Evolutionary conservation across 2,113 vertebrate genomes (phyloP).

Genomic region (Onychostoma macrolepis): DNA sequence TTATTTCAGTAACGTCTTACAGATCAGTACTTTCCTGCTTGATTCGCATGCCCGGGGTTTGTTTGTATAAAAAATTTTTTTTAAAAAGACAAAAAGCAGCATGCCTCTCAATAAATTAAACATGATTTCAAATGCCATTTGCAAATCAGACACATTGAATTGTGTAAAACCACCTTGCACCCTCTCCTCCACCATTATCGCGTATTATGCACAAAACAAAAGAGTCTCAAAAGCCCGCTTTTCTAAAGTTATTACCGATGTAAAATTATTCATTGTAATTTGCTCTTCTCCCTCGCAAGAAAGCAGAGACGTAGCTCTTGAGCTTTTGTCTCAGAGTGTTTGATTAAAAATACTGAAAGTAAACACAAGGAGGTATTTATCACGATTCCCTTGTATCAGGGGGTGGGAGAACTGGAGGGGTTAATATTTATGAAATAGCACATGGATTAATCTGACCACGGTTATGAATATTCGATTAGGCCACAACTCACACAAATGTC

Average conservation of each 20-base stretch:
- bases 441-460: constrained; percentile 54
- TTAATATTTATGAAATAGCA: constrained; percentile 52
- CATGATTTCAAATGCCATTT: constrained; percentile 44
- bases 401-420: not conserved
- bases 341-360: constrained; percentile 34
- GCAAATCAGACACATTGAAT: constrained; percentile 48
- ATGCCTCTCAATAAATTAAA: constrained; percentile 50
- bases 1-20: not conserved
- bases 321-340: constrained; percentile 29
- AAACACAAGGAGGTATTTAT: constrained; percentile 27
- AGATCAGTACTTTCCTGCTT: not conserved
- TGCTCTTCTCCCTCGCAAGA: constrained; percentile 16
- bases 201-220: constrained; percentile 33
- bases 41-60: not conserved
- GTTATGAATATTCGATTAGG: constrained; percentile 71
- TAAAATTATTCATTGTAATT: constrained; percentile 61
- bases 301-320: not conserved
- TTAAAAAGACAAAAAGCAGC: constrained; percentile 49
- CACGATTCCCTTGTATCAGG: not conserved
- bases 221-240: constrained; percentile 35
- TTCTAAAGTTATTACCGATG: constrained; percentile 47
- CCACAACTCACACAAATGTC: constrained; percentile 65
- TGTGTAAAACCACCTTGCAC: constrained; percentile 48
- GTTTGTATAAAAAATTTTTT: constrained; percentile 54
- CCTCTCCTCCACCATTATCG: constrained; percentile 31